Base-by-base conservation (phyloP, 2,113 vertebrate genomes). In the Centrocercus urophasianus region DNA sequence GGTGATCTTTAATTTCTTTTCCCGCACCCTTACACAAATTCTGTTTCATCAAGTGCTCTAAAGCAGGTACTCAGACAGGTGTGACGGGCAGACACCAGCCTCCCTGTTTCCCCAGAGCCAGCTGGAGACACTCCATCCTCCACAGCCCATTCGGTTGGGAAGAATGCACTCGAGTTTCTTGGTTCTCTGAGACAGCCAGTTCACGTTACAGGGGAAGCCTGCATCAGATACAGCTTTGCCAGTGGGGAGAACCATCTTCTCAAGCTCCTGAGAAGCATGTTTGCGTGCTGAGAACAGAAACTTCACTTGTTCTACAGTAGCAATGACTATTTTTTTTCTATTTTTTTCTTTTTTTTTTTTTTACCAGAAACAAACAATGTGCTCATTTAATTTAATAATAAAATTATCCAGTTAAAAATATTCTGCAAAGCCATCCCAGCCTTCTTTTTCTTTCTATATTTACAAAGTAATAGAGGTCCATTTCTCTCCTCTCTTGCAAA, bases 341-440 rank as follows among this genome's bases (percentile, higher is more conserved):
- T 38, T 47, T 47, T 47, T 47, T 45, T 47, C 8, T 38, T 38
- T 40, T 48, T 34, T 34, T 34, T 34, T 34, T 34, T 54, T 52
- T 52, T 27, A 54, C 30, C 42, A 24, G 24, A 10, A 86, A 40
- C 3, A 59, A 59, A 66, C 30, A 16, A 74, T 18, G 52, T 5
- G 19, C 71, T 73, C 3, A 19, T 52, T 70, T 5, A 60, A 30
- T 50, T 60, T 60, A 86, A 30, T 13, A 65, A 60, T 42, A 34
- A 3, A 22, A 25, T 0, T 3, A 1, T 1, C 24, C 28, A 2
- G 1, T 60, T 25, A 18, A 63, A 21, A 43, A 28, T 60, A 59
- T 86, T 84, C 30, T 72, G 3, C 19, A 32, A 75, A 32, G 42
- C 20, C 25, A 71, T 30, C 6, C 16, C 5, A 50, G 63, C 60